Evolutionary conservation across 2,797 vertebrate genomes (phyloP).

Genomic region (Huso huso): DNA sequence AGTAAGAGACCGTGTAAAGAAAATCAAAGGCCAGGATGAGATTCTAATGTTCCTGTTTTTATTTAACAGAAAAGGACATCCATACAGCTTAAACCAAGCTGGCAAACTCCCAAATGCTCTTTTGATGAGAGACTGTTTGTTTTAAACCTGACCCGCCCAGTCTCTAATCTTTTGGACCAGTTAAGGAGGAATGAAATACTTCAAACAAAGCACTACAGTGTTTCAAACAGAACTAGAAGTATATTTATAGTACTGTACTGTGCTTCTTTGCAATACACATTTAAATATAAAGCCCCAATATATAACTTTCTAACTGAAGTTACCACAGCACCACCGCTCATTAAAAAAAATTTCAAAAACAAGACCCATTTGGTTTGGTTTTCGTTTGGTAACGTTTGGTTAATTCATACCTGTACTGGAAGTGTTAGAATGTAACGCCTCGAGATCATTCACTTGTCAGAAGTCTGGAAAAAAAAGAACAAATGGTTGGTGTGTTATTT

Average conservation of each 20-base stretch:
- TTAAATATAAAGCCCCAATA: too few relatives aligned
- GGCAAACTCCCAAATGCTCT: slow-evolving; percentile 20
- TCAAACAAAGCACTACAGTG: slow-evolving; percentile 9
- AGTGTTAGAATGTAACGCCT: slow-evolving; percentile 26
- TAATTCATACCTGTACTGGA: slow-evolving; percentile 19
- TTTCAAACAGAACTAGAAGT: too few relatives aligned
- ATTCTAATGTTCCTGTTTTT: slow-evolving; percentile 21
- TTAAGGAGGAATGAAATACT: slow-evolving; percentile 11
- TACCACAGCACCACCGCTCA: too few relatives aligned
- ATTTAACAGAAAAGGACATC: slow-evolving; percentile 23
- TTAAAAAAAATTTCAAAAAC: too few relatives aligned
- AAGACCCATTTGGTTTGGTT: slow-evolving; percentile 16
- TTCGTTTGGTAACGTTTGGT: slow-evolving; percentile 34
- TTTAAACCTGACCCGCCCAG: slow-evolving; percentile 17
- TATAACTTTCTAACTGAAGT: too few relatives aligned
- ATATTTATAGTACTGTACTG: too few relatives aligned
- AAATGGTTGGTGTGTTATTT: slow-evolving; percentile 50
- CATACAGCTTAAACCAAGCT: slow-evolving; percentile 17
- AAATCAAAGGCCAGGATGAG: slow-evolving; percentile 21
- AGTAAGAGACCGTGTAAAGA: not conserved
- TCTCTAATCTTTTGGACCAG: slow-evolving; percentile 7
- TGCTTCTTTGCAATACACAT: not conserved
- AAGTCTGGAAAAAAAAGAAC: slow-evolving; percentile 25
- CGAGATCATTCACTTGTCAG: slow-evolving; percentile 16
- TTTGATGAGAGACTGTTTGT: slow-evolving; percentile 16